Base-by-base conservation (phyloP, 2,888 invertebrate genomes). In the Polyploca ridens region DNA sequence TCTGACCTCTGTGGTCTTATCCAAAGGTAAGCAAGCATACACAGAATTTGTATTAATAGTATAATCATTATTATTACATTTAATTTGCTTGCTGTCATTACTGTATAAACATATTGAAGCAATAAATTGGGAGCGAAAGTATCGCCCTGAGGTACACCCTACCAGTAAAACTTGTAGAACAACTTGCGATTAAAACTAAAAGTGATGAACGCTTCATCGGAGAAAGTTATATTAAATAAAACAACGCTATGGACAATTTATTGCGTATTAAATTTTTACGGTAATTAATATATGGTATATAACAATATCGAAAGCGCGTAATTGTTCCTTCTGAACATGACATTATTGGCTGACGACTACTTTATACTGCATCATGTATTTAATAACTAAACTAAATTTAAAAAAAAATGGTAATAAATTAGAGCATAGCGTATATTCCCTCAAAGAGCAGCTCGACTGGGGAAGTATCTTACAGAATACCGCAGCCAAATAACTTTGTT, bases 51-150 rank as follows among this genome's bases (percentile, higher is more conserved):
- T 1, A 27, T 27, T 27, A 27, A 27, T 27, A 27, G 27, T 27
- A 27, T 27, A 27, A 27, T 27, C 27, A 27, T 27, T 27, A 27
- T 27, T 27, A 27, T 8, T 49, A 49, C 16, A 49, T 13, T 14
- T 13, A 13, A 44, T 44, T 44, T 44, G 49, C 49, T 14, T 6
- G 11, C 5, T 46, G 11, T 1, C 5, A 13, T 14, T n/a, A 19
- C n/a, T 54, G 54, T 10, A 19, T 54, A 16, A 49, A 14, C 16
- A 49, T 49, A 49, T 16, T 1, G 1, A 16, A 54, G 54, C 54
- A 54, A 54, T 54, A 54, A 54, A 10, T 10, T 49, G 3, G 54
- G 54, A 54, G 54, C 54, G 54, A 54, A 54, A 54, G 54, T 54
- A 19, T 10, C 16, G 14, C 49, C 49, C 49, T 49, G 49, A 49